Base-by-base conservation (phyloP, 2,113 vertebrate species). In the Corythornis madagascariensis region DNA sequence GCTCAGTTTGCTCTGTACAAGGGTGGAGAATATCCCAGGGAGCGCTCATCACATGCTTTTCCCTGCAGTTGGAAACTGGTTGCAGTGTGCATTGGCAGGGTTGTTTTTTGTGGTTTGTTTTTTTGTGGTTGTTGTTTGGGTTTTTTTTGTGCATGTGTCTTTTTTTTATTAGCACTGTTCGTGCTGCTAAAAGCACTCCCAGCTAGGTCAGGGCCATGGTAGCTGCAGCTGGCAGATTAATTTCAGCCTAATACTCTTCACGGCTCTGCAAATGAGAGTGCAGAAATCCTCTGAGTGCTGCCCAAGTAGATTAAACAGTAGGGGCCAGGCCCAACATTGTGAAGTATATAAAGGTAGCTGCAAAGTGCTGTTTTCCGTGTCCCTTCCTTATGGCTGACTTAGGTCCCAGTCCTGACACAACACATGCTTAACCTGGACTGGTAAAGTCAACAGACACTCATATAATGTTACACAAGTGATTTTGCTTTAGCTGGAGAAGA, bases 1-100 rank as follows among this genome's bases (percentile, higher is more conserved):
- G 92, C 92, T 95, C 63, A 0, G 47, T 71, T 92, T 5, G 92
- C 88, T 83, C 78, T 80, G 87, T 64, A 5, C 74, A 63, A 95
- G 95, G 94, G 95, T 95, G 92, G 94, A 95, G 95, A 95, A 94
- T 71, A 94, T 94, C 88, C 92, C 79, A 53, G 93, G 88, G 94
- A 96, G 33, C 0, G 2, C 72, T 96, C 85, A 26, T 91, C 79
- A 60, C 92, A 92, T 96, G 94, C 91, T 88, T 95, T 94, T 94
- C 92, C 85, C 88, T 15, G 15, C 90, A 52, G 64, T 91, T 95
- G 79, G 88, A 92, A 93, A 65, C 59, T 9, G 81, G 90, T 91
- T 77, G 22, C 80, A 71, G 64, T 40, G 50, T 76, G 88, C 61
- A 31, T 61, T 85, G 79, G 90, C 89, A 75, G 50, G 33, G 31